Base-by-base conservation (phyloP, 2,113 vertebrate species). In the Sebastes schlegelii region DNA sequence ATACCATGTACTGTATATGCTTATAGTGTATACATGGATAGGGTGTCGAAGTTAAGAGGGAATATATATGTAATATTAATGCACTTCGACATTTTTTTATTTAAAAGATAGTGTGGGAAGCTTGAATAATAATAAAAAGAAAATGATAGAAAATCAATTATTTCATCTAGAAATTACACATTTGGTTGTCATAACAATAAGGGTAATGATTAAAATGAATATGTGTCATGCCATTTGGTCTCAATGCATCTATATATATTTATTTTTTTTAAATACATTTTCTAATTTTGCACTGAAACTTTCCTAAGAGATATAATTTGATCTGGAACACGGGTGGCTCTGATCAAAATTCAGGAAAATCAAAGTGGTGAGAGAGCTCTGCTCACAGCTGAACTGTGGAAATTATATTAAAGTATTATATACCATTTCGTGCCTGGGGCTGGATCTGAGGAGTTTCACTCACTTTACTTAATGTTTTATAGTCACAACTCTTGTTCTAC, bases 261-360 rank as follows among this genome's bases (percentile, higher is more conserved):
- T 55, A 8, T 55, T 19, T n/a, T 55, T 3, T 21, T n/a, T 8
- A 9, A 60, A 23, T n/a, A 4, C 13, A 58, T 49, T 61, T 61
- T 55, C 2, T 77, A 12, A 66, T 52, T 43, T 63, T 21, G 26
- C 46, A 40, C 1, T 49, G 10, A 42, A 49, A 14, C n/a, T 48
- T 60, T 46, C 21, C 26, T 2, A 12, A 40, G 49, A 45, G 51
- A 34, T 34, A 14, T 57, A 57, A n/a, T 43, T 71, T 23, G 19
- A 61, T 61, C 54, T 48, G 8, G 2, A 55, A 13, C 40, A 67
- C 1, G 4, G 12, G 4, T 62, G 21, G 8, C 23, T 64, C 43
- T 63, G 51, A 71, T 71, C 52, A 45, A 16, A 71, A 61, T 66
- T 79, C 3, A 43, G 16, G 54, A 76, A n/a, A 87, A 57, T 65